phyloP scores from a whole-genome alignment of 2,113 vertebrate genomes.

The Seriola aureovittata region DNA sequence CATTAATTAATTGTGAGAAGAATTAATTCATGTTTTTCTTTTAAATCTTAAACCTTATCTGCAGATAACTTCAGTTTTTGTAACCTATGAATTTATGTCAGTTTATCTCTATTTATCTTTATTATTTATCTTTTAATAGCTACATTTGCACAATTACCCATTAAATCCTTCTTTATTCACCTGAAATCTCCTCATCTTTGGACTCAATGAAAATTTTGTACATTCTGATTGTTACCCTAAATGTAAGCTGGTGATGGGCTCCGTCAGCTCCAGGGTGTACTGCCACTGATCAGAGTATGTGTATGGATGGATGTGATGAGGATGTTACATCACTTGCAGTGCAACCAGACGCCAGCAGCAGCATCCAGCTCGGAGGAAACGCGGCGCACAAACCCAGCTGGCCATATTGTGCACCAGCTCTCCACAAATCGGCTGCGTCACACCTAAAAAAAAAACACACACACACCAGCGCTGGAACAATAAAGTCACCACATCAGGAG shows the following conservation, averaged over 20 bases:
- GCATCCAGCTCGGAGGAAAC: conserved; percentile 67
- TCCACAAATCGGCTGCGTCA: conserved; percentile 81
- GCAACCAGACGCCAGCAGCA: conserved; percentile 74
- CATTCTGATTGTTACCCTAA: neutral
- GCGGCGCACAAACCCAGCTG: conserved; percentile 60
- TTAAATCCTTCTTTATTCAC: neutral
- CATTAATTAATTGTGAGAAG: no score
- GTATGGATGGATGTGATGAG: conserved; percentile 45
- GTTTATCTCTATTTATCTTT: no score
- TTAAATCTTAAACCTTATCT: no score
- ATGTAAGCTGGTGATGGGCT: neutral
- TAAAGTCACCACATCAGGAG: conserved; percentile 20
- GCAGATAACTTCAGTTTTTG: no score
- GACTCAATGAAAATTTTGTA: neutral
- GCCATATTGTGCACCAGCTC: conserved; percentile 78
- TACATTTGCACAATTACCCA: neutral
- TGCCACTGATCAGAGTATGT: conserved; percentile 4
- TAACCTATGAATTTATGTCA: no score
- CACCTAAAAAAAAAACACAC: conserved; percentile 34
- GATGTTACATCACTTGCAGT: conserved; percentile 77
- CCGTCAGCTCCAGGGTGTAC: neutral
- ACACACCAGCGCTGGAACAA: conserved; percentile 10
- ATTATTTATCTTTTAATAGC: no score
- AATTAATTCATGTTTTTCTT: no score
- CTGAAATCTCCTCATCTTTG: neutral